These are phyloP conservation scores for Crambe crambe DNA, from an alignment of 37 sponge, comb jelly and placozoan species.

Conservation along the genomic window DNA sequence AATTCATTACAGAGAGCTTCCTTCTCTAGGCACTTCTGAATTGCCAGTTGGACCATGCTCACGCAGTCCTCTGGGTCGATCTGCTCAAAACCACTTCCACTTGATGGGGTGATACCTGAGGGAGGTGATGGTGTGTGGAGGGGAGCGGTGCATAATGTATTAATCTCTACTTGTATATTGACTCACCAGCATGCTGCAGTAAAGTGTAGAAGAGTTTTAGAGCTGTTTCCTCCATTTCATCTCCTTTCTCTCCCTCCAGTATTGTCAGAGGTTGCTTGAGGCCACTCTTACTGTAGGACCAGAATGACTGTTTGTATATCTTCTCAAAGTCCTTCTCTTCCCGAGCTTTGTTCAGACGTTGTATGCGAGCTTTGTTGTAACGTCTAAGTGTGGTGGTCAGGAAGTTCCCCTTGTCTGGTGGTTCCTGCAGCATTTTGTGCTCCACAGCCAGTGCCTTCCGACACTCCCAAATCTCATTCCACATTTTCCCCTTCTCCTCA, in stretches of 20 bases:
- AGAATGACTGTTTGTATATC: slow-evolving; percentile 90
- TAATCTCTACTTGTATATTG: background rate
- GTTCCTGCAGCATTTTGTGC: slow-evolving; percentile 83
- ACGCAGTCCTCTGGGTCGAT: slow-evolving; percentile 69
- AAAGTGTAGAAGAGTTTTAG: slow-evolving; percentile 86
- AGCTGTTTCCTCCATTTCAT: slow-evolving; percentile 77
- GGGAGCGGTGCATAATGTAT: too few relatives aligned
- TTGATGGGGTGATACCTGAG: slow-evolving; percentile 69
- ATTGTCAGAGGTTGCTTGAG: slow-evolving; percentile 83
- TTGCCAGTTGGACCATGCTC: slow-evolving; percentile 81
- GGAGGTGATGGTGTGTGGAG: background rate
- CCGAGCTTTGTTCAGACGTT: slow-evolving; percentile 59
- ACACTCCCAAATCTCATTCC: slow-evolving; percentile 74
- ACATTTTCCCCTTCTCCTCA: slow-evolving; percentile 72
- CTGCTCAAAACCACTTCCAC: slow-evolving; percentile 69
- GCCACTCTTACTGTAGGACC: slow-evolving; percentile 92
- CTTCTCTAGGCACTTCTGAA: slow-evolving; percentile 91
- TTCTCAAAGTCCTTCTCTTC: slow-evolving; percentile 90
- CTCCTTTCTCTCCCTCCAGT: slow-evolving; percentile 70
- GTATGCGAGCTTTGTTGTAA: slow-evolving; percentile 75
- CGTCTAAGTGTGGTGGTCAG: slow-evolving; percentile 90
- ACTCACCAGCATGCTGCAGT: slow-evolving; percentile 74
- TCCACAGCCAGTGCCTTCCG: slow-evolving; percentile 84
- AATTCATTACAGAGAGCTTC: slow-evolving; percentile 95
- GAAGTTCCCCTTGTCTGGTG: slow-evolving; percentile 80